These are phyloP conservation scores for Capromys pilorides DNA, from an alignment of 2,797 vertebrate genomes.

Conservation along the genomic window DNA sequence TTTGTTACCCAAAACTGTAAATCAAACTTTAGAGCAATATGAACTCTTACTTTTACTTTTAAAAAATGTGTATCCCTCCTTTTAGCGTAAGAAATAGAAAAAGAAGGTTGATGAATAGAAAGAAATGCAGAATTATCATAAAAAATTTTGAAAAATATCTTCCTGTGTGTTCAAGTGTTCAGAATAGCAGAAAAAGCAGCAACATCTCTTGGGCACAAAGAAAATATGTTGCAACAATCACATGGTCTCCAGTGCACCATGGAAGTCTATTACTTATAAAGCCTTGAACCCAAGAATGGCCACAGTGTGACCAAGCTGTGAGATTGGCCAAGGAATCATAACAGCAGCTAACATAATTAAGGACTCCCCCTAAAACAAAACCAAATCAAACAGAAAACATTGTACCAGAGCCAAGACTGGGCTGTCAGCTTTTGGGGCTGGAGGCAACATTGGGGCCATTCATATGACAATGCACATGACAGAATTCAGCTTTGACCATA, in stretches of 20 bases:
- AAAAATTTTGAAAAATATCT: background rate
- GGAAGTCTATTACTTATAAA: slow-evolving; percentile 11
- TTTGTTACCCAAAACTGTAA: background rate
- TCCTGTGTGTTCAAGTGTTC: background rate
- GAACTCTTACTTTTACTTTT: background rate
- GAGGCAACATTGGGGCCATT: slow-evolving; percentile 44
- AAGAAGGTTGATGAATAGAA: background rate
- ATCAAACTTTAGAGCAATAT: background rate
- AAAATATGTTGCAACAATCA: background rate
- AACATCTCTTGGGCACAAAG: slow-evolving; percentile 29
- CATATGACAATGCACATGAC: slow-evolving; percentile 12
- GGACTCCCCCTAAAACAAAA: slow-evolving; percentile 45
- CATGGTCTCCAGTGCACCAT: background rate
- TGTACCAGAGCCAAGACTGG: background rate
- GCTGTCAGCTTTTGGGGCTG: slow-evolving; percentile 56
- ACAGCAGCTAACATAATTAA: slow-evolving; percentile 74
- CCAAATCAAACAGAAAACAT: slow-evolving; percentile 47
- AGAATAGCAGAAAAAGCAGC: background rate
- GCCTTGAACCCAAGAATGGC: background rate
- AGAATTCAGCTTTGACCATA: slow-evolving; percentile 51
- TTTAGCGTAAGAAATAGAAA: slow-evolving; percentile 14
- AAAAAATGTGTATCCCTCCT: background rate
- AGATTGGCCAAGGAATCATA: slow-evolving; percentile 50
- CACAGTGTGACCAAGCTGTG: slow-evolving; percentile 7
- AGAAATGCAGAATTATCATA: background rate